Percentiles rank a stretch among this genome's conserved stretches.
These are phyloP conservation scores for Porphyrio hochstetteri DNA, from an alignment of 2,113 vertebrate species.

Conservation along the genomic window DNA sequence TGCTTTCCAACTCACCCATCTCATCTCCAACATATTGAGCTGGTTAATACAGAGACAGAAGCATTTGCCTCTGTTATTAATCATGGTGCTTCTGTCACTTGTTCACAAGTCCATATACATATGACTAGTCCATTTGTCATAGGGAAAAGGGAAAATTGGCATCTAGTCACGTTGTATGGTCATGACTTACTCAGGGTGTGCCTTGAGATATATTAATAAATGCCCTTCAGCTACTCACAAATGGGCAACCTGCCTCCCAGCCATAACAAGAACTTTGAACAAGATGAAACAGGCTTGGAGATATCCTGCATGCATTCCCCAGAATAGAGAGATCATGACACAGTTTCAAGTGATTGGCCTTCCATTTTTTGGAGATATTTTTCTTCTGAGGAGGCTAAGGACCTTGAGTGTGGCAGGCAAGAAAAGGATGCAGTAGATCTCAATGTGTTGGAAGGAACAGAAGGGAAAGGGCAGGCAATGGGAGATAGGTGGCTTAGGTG, in stretches of 20 bases:
- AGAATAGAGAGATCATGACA: neutral
- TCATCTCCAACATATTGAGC: neutral
- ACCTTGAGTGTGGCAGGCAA: neutral
- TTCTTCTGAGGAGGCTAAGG: neutral
- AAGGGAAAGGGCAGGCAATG: neutral
- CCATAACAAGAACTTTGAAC: neutral
- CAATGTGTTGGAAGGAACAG: neutral
- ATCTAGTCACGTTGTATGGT: neutral
- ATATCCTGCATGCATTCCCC: neutral
- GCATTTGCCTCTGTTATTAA: neutral
- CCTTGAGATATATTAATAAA: neutral
- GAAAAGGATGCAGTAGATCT: neutral
- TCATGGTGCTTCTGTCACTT: neutral
- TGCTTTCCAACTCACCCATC: neutral
- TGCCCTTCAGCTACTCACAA: neutral
- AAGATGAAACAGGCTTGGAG: neutral
- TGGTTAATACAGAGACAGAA: neutral
- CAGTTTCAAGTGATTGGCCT: neutral
- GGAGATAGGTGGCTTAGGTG: neutral
- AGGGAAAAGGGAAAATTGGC: neutral
- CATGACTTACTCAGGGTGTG: neutral
- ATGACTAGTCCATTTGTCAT: neutral
- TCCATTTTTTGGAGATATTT: neutral
- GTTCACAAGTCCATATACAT: neutral
- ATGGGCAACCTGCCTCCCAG: neutral